A percentile compares a stretch with the other conserved stretches of the same genome.
Evolutionary conservation across 2,113 vertebrate genomes (phyloP).

Genomic region (Vimba vimba): DNA sequence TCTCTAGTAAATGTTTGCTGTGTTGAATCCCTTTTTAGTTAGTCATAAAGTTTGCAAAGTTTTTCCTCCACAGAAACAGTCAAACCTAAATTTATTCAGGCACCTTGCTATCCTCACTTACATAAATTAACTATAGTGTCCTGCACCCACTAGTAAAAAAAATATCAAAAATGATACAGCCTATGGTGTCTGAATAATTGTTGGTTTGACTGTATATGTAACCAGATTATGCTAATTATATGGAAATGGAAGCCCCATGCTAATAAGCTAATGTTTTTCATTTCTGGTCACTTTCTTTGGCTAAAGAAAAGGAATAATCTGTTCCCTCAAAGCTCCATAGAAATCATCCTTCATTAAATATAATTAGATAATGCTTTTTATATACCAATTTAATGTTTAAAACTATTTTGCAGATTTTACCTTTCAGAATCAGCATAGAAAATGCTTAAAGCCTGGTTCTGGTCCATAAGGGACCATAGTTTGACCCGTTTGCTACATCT

Average conservation of each 20-base stretch:
- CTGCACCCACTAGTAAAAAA: no score
- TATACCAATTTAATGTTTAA: neutral
- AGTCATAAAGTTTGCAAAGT: slow-evolving; percentile 37
- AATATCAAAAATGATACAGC: no score
- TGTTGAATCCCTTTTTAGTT: slow-evolving; percentile 26
- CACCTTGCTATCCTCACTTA: no score
- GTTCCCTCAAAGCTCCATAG: neutral
- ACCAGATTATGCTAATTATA: slow-evolving; percentile 34
- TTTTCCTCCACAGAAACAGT: neutral
- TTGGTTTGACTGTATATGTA: neutral
- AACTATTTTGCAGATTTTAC: neutral
- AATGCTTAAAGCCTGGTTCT: neutral
- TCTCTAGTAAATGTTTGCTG: slow-evolving; percentile 46
- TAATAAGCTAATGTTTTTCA: neutral
- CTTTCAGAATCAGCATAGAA: neutral
- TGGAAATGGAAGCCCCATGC: neutral
- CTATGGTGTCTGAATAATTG: no score
- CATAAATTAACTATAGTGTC: no score
- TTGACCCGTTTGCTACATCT: slow-evolving; percentile 2
- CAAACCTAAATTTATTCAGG: no score
- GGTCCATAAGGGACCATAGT: slow-evolving; percentile 18
- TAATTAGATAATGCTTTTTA: neutral
- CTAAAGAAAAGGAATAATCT: neutral
- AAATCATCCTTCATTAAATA: slow-evolving; percentile 5
- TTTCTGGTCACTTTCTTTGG: slow-evolving; percentile 20